Percentiles rank a stretch among this genome's conserved stretches.
Evolutionary conservation across 2,797 vertebrate genomes (phyloP).

Genomic region (Ctenopoma kingsleyae): DNA sequence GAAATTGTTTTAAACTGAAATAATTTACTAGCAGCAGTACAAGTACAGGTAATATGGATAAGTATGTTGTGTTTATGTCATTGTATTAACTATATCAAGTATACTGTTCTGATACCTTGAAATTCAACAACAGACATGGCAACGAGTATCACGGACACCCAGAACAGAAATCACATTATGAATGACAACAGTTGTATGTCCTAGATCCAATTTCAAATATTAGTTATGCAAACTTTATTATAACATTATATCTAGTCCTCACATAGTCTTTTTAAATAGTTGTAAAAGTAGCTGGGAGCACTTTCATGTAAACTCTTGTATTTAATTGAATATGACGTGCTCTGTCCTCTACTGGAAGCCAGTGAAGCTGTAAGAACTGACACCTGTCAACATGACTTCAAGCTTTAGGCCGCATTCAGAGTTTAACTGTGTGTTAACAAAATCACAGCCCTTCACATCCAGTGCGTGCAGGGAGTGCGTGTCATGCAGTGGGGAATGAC

Average conservation of each 20-base stretch:
- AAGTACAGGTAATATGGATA: too few relatives aligned
- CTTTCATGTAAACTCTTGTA: constrained; percentile 9
- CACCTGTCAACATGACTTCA: constrained; percentile 22
- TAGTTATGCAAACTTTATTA: neutral
- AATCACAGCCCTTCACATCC: neutral
- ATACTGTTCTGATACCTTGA: too few relatives aligned
- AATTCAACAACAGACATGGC: too few relatives aligned
- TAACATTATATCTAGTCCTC: neutral
- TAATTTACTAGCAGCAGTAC: neutral
- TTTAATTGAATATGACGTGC: constrained; percentile 35
- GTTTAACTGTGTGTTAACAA: neutral
- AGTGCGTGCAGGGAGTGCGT: neutral
- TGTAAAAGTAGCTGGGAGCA: constrained; percentile 13
- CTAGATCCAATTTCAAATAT: neutral
- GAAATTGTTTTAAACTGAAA: constrained; percentile 10
- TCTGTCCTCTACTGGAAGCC: constrained; percentile 31
- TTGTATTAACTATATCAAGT: too few relatives aligned
- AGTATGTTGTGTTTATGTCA: too few relatives aligned
- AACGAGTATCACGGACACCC: neutral
- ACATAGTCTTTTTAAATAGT: neutral
- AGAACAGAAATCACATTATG: neutral
- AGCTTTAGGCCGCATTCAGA: constrained; percentile 7
- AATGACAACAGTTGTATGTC: neutral
- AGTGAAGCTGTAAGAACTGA: constrained; percentile 36
- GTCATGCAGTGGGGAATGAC: neutral